Evolutionary conservation across 2,888 invertebrate genomes (phyloP).

Genomic region (Argyresthia albistria): DNA sequence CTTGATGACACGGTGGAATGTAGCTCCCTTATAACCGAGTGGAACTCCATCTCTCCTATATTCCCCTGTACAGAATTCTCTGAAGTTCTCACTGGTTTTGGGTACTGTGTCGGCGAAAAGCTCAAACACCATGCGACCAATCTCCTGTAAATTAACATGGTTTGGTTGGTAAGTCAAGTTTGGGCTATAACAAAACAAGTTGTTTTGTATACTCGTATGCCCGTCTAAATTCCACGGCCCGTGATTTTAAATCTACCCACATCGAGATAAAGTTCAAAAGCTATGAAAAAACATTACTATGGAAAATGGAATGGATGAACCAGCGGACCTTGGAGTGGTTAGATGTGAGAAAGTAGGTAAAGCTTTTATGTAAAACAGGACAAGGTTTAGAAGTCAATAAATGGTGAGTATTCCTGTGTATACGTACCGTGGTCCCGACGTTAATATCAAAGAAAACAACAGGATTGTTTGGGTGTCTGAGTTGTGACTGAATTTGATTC

Average conservation of each 20-base stretch:
- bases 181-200: neutral
- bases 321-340: too few relatives aligned
- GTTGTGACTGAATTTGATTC: slow-evolving; percentile 93
- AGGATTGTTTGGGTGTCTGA: slow-evolving; percentile 94
- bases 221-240: too few relatives aligned
- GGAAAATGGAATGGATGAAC: too few relatives aligned
- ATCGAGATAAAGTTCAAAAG: too few relatives aligned
- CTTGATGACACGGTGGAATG: slow-evolving; percentile 98
- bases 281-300: too few relatives aligned
- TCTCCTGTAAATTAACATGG: slow-evolving; percentile 78
- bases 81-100: slow-evolving; percentile 96
- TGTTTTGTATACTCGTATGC: too few relatives aligned
- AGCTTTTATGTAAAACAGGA: too few relatives aligned
- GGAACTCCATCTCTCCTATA: slow-evolving; percentile 96
- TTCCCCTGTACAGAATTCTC: slow-evolving; percentile 99
- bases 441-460: slow-evolving; percentile 98
- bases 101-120: slow-evolving; percentile 97
- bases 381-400: too few relatives aligned
- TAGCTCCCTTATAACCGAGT: slow-evolving; percentile 95
- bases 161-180: neutral
- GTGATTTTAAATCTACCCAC: too few relatives aligned
- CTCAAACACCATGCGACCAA: slow-evolving; percentile 98
- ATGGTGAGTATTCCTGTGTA: neutral
- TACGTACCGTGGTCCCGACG: slow-evolving; percentile 90
- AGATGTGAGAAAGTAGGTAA: too few relatives aligned